These are phyloP conservation scores for Bicyclus anynana DNA, from an alignment of 1,140 invertebrate genomes.

Conservation along the genomic window DNA sequence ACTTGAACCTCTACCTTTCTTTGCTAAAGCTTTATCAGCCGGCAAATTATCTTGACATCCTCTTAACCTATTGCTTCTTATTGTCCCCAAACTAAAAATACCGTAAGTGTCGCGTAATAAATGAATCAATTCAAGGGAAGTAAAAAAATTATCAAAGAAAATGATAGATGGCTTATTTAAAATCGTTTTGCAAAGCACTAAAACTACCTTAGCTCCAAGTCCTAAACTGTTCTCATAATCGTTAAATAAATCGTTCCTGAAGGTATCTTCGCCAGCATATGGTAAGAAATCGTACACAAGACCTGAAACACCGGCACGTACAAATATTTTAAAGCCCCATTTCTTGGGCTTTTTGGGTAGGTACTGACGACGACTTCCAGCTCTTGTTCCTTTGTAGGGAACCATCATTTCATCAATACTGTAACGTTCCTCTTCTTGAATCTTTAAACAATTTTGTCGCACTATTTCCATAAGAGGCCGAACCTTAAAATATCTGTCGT, in stretches of 20 bases:
- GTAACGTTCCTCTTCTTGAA: slow-evolving; percentile 12
- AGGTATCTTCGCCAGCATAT: slow-evolving; percentile 44
- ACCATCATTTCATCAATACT: slow-evolving; percentile 10
- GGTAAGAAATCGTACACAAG: slow-evolving; percentile 57
- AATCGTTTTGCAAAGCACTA: slow-evolving; percentile 32
- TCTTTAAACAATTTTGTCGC: slow-evolving; percentile 31
- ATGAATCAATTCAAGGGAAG: slow-evolving; percentile 23
- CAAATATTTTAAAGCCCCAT: slow-evolving; percentile 60
- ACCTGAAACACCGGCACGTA: slow-evolving; percentile 36
- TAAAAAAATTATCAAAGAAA: slow-evolving; percentile 38
- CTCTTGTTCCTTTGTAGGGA: slow-evolving; percentile 36
- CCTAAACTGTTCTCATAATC: slow-evolving; percentile 31
- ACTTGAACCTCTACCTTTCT: slow-evolving; percentile 24
- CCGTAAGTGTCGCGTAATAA: slow-evolving; percentile 27
- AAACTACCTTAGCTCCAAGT: slow-evolving; percentile 29
- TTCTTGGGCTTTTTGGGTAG: slow-evolving; percentile 38
- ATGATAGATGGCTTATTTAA: slow-evolving; percentile 21
- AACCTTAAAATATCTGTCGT: slow-evolving; percentile 34
- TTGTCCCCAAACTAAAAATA: slow-evolving; percentile 30
- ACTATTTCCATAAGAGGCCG: slow-evolving; percentile 32
- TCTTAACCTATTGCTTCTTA: slow-evolving; percentile 25
- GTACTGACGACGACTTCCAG: slow-evolving; percentile 40
- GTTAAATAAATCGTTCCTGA: slow-evolving; percentile 23
- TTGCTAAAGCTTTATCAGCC: slow-evolving; percentile 27
- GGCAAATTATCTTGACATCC: slow-evolving; percentile 22